Evolutionary conservation across 2,113 vertebrate genomes (phyloP).

Genomic region (Leptosomus discolor): DNA sequence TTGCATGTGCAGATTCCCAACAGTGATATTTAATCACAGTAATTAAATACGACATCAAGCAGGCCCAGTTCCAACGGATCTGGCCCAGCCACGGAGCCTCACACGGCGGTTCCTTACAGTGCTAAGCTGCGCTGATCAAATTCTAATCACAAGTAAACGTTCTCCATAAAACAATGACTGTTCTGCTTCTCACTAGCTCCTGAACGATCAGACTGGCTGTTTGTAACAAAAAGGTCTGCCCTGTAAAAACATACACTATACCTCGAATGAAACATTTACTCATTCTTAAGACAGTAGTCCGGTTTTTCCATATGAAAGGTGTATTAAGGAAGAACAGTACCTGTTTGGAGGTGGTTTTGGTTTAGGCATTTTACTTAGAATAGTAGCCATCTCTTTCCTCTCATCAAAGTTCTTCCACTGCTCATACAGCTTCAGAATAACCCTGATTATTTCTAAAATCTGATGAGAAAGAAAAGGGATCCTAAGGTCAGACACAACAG

Average conservation of each 20-base stretch:
- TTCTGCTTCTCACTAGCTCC: neutral
- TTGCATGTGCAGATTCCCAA: neutral
- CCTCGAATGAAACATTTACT: neutral
- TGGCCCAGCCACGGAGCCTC: neutral
- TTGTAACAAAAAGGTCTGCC: neutral
- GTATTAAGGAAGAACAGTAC: slow-evolving; percentile 63
- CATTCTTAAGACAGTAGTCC: neutral
- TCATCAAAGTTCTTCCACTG: slow-evolving; percentile 99
- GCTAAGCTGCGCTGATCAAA: neutral
- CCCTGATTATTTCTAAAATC: slow-evolving; percentile 99
- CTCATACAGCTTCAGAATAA: slow-evolving; percentile 97
- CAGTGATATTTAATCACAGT: neutral
- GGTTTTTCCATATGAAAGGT: neutral
- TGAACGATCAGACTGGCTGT: neutral
- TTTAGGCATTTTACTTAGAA: slow-evolving; percentile 98
- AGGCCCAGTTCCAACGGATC: neutral
- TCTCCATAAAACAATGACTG: neutral
- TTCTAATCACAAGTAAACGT: neutral
- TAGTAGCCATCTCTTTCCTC: slow-evolving; percentile 94
- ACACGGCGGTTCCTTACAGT: neutral
- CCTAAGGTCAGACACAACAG: neutral
- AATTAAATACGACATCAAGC: neutral
- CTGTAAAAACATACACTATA: neutral
- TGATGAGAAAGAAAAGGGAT: slow-evolving; percentile 62
- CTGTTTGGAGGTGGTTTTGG: slow-evolving; percentile 99